Evolutionary conservation across 2,888 invertebrate species (phyloP), one percentile per base, ranked within the genome.

Genomic region (Drosophila dives): DNA sequence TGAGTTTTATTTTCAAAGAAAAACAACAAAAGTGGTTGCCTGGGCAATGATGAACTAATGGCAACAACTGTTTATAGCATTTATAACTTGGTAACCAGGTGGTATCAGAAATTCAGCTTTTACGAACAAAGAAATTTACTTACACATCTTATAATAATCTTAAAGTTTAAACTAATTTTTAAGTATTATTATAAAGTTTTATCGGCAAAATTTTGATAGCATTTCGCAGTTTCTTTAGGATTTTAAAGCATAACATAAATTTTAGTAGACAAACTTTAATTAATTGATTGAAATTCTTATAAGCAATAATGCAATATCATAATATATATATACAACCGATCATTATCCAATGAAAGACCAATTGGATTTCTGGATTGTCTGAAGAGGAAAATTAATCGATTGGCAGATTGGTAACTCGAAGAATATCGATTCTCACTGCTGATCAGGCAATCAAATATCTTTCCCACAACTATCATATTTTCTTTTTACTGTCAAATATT

Each of bases 321-420:
- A 0, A 38, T 3, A 38, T 38, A 36, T 17, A 38, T 17, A 38
- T 38, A 8, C 0, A n/a, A n/a, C n/a, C 29, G 29, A 29, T 29
- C 5, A 29, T 6, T 29, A 0, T 29, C 6, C 29, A 29, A 67
- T 91, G 5, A 91, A 91, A 60, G 55, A 42, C 0, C 80, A 89
- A 48, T 72, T 93, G 64, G 92, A 93, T 70, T 90, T 86, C 29
- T n/a, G n/a, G n/a, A n/a, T n/a, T n/a, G n/a, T 85, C 83, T 51
- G 68, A 73, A 26, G 58, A 73, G 11, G 75, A 78, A 23, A 48
- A 29, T 3, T 50, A 54, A 0, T 20, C 45, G 1, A 59, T 60
- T 0, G 40, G 56, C 15, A 40, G 58, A 42, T 29, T 32, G 36
- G 32, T 5, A 45, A 33, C 0, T 29, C n/a, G 3, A 36, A 34